phyloP scores from a whole-genome alignment of 2,888 invertebrate species.

The Hydrotaea cyrtoneurina region DNA sequence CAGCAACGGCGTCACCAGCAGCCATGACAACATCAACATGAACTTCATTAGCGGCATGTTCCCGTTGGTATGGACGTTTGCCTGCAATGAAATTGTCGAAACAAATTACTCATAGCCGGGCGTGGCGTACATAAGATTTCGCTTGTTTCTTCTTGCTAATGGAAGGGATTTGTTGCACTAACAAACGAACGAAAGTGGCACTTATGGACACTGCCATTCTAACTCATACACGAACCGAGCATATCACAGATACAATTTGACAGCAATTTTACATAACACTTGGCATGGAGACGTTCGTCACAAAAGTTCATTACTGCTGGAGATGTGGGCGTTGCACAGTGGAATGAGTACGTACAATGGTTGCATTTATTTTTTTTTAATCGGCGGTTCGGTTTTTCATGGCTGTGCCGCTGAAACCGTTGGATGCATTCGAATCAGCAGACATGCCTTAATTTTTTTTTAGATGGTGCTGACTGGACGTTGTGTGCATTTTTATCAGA shows the following conservation, averaged over 20 bases:
- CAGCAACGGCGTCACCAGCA: not conserved
- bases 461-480: no score
- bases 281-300: slow-evolving; percentile 25
- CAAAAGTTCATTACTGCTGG: not conserved
- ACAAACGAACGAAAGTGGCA: not conserved
- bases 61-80: not conserved
- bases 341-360: not conserved
- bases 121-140: not conserved
- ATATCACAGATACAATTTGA: slow-evolving; percentile 26
- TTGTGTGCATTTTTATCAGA: no score
- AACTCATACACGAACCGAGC: not conserved
- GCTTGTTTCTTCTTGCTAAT: not conserved
- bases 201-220: not conserved
- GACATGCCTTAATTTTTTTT: no score
- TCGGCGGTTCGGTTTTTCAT: no score
- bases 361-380: no score
- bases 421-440: no score
- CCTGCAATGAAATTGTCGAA: not conserved
- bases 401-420: no score
- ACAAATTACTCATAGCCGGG: not conserved
- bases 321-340: not conserved
- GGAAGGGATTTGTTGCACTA: not conserved
- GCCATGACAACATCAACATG: slow-evolving; percentile 12
- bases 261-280: slow-evolving; percentile 56
- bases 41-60: slow-evolving; percentile 26